phyloP scores from a whole-genome alignment of 2,888 invertebrate genomes.

The Drosophila picticornis region DNA sequence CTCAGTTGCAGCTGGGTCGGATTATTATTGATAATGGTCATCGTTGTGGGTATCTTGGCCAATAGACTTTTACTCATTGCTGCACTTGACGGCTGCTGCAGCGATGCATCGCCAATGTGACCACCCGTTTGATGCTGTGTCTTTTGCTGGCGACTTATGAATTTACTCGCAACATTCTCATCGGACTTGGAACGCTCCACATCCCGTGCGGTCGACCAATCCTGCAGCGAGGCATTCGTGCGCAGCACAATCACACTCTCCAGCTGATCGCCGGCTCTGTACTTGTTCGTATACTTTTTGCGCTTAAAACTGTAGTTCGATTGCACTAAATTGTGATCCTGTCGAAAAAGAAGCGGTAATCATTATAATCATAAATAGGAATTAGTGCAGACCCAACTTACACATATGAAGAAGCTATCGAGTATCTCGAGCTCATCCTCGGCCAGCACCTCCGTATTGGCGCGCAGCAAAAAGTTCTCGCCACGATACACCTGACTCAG shows the following conservation, averaged over 20 bases:
- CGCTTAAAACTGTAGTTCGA: conserved; percentile 84
- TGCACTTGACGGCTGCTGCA: conserved; percentile 2
- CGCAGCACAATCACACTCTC: conserved; percentile 84
- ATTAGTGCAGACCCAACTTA: conserved; percentile 64
- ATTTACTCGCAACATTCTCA: conserved; percentile 37
- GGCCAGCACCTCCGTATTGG: conserved; percentile 83
- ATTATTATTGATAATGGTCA: conserved; percentile 84
- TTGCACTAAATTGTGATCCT: conserved; percentile 85
- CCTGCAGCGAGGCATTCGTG: conserved; percentile 80
- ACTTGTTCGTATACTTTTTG: conserved; percentile 82
- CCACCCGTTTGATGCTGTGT: conserved; percentile 7
- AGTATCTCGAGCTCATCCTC: conserved; percentile 83
- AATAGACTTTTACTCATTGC: conserved; percentile 77
- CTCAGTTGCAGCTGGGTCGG: conserved; percentile 70
- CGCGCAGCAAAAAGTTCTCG: conserved; percentile 84
- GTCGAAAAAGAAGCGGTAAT: neutral
- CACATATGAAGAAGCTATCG: conserved; percentile 85
- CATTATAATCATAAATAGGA: neutral
- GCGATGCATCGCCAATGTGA: conserved; percentile 17
- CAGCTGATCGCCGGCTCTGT: conserved; percentile 81
- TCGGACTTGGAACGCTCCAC: conserved; percentile 76
- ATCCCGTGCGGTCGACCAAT: conserved; percentile 82
- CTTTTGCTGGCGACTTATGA: conserved; percentile 60
- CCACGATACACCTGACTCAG: conserved; percentile 82
- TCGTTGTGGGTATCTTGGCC: conserved; percentile 83